Percentiles rank a stretch among this genome's conserved stretches.
These are phyloP conservation scores for Erpetoichthys calabaricus DNA, from an alignment of 2,797 vertebrate species.

Conservation along the genomic window DNA sequence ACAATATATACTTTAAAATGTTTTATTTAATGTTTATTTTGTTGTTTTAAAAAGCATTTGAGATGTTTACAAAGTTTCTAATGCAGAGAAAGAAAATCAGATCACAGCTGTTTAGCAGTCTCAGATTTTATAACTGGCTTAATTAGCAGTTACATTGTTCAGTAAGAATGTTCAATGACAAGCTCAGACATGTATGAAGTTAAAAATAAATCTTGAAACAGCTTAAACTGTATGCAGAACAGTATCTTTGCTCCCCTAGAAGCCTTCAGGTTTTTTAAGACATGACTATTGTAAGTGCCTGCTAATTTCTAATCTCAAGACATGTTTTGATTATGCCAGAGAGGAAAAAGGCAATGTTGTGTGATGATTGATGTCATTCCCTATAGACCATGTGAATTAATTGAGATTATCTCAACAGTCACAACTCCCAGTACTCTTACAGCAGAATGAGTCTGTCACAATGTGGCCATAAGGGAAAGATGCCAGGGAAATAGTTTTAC, in stretches of 20 bases:
- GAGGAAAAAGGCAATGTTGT: conserved; percentile 17
- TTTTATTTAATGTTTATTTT: no score
- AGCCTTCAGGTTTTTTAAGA: conserved; percentile 35
- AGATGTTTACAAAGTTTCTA: no score
- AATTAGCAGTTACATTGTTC: conserved; percentile 5
- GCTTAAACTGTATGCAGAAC: conserved; percentile 31
- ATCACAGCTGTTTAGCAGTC: no score
- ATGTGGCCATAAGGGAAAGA: no score
- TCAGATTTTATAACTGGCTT: conserved; percentile 21
- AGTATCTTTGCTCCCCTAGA: conserved; percentile 31
- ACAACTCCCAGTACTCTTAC: no score
- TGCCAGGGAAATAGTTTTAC: no score
- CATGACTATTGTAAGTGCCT: conserved; percentile 31
- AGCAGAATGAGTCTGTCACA: no score
- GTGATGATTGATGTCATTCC: conserved; percentile 3
- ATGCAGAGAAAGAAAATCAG: no score
- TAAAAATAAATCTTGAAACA: conserved; percentile 31
- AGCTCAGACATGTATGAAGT: conserved; percentile 36
- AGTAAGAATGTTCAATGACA: conserved; percentile 17
- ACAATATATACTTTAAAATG: no score
- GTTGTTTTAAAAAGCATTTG: no score
- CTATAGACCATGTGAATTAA: conserved; percentile 1
- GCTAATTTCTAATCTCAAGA: conserved; percentile 34
- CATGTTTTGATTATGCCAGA: conserved; percentile 34
- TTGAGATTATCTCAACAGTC: conserved; percentile 3